Percentiles rank a stretch among this genome's conserved stretches.
Evolutionary conservation across 2,797 vertebrate species (phyloP).

Genomic region (Zalophus californianus): DNA sequence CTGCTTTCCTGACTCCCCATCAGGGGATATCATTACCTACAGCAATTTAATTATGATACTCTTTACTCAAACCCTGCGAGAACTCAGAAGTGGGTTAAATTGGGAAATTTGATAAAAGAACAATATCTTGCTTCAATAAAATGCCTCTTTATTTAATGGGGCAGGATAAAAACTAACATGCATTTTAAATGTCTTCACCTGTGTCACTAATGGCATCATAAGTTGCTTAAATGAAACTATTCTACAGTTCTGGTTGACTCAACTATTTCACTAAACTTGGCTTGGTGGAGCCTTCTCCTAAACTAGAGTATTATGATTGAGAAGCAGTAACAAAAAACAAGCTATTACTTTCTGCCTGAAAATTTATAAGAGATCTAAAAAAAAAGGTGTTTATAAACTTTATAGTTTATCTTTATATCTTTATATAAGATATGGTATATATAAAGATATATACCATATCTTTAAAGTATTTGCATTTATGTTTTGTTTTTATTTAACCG

Average conservation of each 20-base stretch:
- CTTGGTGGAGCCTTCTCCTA: not conserved
- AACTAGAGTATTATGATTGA: not conserved
- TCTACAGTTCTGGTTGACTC: not conserved
- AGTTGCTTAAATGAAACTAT: constrained; percentile 22
- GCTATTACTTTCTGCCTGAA: not conserved
- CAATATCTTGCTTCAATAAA: constrained; percentile 59
- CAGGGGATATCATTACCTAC: constrained; percentile 55
- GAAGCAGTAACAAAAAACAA: not conserved
- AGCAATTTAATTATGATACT: constrained; percentile 72
- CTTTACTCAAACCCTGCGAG: constrained; percentile 63
- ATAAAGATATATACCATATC: not conserved
- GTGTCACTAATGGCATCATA: not conserved
- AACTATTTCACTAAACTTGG: not conserved
- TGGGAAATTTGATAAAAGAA: constrained; percentile 69
- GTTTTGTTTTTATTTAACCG: constrained; percentile 3
- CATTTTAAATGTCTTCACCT: constrained; percentile 66
- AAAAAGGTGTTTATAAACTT: not conserved
- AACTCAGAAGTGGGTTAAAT: constrained; percentile 64
- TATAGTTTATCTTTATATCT: too few species aligned
- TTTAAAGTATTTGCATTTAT: constrained; percentile 27
- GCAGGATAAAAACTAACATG: constrained; percentile 51
- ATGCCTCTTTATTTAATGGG: constrained; percentile 52
- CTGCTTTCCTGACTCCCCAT: not conserved
- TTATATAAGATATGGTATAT: too few species aligned
- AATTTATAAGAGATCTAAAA: not conserved